Base-by-base conservation (phyloP, 2,888 invertebrate genomes). In the Sycophila texana region DNA sequence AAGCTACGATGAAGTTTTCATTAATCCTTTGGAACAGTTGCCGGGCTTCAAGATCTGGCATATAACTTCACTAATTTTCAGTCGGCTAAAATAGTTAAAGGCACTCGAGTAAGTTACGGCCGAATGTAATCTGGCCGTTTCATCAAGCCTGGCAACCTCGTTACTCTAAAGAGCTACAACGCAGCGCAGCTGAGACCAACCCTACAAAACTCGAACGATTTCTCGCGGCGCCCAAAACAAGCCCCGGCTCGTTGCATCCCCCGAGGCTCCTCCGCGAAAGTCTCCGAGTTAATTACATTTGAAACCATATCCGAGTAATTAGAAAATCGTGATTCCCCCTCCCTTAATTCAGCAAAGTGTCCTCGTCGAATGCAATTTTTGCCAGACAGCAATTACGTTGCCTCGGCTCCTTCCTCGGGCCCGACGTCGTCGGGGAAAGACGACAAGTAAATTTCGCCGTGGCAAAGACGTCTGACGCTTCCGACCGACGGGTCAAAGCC, bases 401-500 rank as follows among this genome's bases (percentile, higher is more conserved):
- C 67, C 63, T 63, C n/a, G 18, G 63, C n/a, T 39, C 39, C 61
- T 63, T 30, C 39, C 13, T 51, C 30, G 67, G 14, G 16, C 10
- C 53, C 60, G 67, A 53, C 65, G 63, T 18, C 49, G 49, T 49
- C 39, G 49, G n/a, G 47, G 16, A 61, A 72, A 73, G 72, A 73
- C 77, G 73, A 73, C 61, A 67, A 78, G 78, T 68, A 68, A 74
- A 78, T 78, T 78, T 78, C 47, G 39, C 39, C 68, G 67, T 57
- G 65, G 65, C 39, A 74, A 74, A 79, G 78, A 70, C 39, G 39
- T 65, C 18, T 47, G 30, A 63, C 68, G 61, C 70, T 79, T 79
- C 70, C 74, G 63, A 39, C 10, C 68, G 74, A 79, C 68, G 70
- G 60, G 74, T 79, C 78, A 79, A 79, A 79, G 78, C 67, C 55